Evolutionary conservation across 53 echinoderm and acorn worm genomes (phyloP).

Genomic region (Glandiceps talaboti): DNA sequence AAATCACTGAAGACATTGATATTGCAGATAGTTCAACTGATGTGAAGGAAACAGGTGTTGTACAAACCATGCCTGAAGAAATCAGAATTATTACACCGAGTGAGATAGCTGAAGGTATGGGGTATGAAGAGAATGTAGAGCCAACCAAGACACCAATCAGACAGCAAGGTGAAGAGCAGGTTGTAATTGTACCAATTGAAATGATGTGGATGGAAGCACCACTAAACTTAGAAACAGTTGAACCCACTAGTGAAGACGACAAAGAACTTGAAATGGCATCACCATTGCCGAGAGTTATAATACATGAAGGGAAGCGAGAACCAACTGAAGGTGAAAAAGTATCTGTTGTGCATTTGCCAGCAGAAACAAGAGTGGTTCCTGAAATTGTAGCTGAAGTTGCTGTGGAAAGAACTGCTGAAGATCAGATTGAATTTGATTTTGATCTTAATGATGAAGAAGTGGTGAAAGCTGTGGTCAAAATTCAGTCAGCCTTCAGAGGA

Average conservation of each 20-base stretch:
- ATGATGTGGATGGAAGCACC: not conserved
- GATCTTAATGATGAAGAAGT: constrained; percentile 4
- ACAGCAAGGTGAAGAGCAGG: not conserved
- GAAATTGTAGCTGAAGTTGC: no score
- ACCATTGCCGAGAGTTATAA: not conserved
- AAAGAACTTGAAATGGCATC: not conserved
- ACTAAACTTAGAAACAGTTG: not conserved
- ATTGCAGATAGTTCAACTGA: not conserved
- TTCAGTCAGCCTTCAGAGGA: constrained; percentile 9
- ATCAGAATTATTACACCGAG: not conserved
- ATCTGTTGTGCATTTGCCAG: not conserved
- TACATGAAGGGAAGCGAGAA: not conserved
- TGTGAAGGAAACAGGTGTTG: not conserved
- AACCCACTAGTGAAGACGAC: not conserved
- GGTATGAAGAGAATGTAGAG: not conserved
- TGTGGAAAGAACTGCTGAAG: not conserved
- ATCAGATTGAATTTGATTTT: not conserved
- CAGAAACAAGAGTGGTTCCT: not conserved
- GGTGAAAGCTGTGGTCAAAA: constrained; percentile 5
- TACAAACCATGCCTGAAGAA: not conserved
- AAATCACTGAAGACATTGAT: not conserved
- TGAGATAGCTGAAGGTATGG: not conserved
- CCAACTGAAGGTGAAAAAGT: not conserved
- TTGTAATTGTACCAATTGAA: not conserved
- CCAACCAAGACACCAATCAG: not conserved